These are phyloP conservation scores for Harpalus rubripes DNA, from an alignment of 2,888 invertebrate genomes.

Conservation along the genomic window DNA sequence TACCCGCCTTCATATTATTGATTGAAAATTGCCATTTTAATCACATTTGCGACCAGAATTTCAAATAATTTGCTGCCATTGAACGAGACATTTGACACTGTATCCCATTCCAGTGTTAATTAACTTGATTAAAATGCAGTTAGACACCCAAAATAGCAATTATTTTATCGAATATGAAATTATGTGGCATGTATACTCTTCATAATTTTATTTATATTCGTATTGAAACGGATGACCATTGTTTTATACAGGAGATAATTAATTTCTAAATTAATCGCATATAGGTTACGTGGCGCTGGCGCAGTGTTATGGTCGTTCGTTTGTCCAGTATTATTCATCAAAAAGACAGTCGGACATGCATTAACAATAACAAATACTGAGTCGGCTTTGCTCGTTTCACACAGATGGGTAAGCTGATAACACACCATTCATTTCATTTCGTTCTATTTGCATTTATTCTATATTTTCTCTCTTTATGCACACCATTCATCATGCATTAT, in stretches of 20 bases:
- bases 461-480: slow-evolving; percentile 12
- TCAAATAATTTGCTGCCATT: slow-evolving; percentile 45
- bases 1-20: slow-evolving; percentile 42
- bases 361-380: slow-evolving; percentile 51
- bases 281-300: not conserved
- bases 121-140: slow-evolving; percentile 62
- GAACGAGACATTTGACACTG: slow-evolving; percentile 54
- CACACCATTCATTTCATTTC: slow-evolving; percentile 34
- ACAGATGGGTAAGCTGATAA: slow-evolving; percentile 23
- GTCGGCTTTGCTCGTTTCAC: slow-evolving; percentile 28
- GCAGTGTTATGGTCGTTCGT: not conserved
- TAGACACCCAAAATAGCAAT: slow-evolving; percentile 42
- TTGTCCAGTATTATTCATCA: slow-evolving; percentile 11
- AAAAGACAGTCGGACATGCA: slow-evolving; percentile 33
- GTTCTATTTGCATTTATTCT: slow-evolving; percentile 5
- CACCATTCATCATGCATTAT: not conserved
- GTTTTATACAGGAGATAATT: slow-evolving; percentile 46
- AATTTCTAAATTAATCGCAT: slow-evolving; percentile 54
- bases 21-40: slow-evolving; percentile 55
- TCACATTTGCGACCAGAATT: slow-evolving; percentile 51
- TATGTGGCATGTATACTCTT: slow-evolving; percentile 22
- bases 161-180: slow-evolving; percentile 40
- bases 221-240: slow-evolving; percentile 26
- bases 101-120: slow-evolving; percentile 45
- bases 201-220: slow-evolving; percentile 35